Conservation (phyloP, 1,140 invertebrate genomes). For the Hesperophylax magnus region DNA sequence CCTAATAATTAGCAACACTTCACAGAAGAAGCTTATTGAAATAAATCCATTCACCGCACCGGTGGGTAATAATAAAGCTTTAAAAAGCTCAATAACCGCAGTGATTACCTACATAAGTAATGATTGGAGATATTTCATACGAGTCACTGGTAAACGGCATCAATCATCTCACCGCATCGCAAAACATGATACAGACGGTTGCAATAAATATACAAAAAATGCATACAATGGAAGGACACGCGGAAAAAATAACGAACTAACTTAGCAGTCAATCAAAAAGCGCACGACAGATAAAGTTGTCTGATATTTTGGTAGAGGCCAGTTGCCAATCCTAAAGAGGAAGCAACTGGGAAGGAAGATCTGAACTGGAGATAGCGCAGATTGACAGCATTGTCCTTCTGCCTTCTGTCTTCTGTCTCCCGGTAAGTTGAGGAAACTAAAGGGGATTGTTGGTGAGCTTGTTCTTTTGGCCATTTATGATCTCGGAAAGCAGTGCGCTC, state of each 20-base stretch:
- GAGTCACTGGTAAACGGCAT: neutral
- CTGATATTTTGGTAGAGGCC: neutral
- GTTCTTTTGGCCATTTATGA: slow-evolving; percentile 12
- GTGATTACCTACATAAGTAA: too few relatives aligned
- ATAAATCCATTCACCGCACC: too few relatives aligned
- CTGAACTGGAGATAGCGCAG: neutral
- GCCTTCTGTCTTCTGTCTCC: too few relatives aligned
- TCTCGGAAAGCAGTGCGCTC: slow-evolving; percentile 6
- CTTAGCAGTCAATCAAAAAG: slow-evolving; percentile 11
- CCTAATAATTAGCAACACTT: too few relatives aligned
- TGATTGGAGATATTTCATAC: too few relatives aligned
- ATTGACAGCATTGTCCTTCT: neutral
- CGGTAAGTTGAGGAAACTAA: neutral
- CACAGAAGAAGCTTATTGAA: too few relatives aligned
- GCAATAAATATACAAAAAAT: too few relatives aligned
- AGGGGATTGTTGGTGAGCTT: slow-evolving; percentile 1
- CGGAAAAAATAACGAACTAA: neutral
- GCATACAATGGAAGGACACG: neutral
- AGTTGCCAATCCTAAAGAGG: neutral
- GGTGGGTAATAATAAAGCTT: too few relatives aligned
- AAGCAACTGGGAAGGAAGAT: neutral
- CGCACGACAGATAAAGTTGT: slow-evolving; percentile 3
- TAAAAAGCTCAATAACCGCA: too few relatives aligned
- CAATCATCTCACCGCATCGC: neutral
- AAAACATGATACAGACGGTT: too few relatives aligned